Percentiles rank a stretch among this genome's conserved stretches.
phyloP scores from a whole-genome alignment of 2,888 invertebrate species.

The Epinotia nisella region DNA sequence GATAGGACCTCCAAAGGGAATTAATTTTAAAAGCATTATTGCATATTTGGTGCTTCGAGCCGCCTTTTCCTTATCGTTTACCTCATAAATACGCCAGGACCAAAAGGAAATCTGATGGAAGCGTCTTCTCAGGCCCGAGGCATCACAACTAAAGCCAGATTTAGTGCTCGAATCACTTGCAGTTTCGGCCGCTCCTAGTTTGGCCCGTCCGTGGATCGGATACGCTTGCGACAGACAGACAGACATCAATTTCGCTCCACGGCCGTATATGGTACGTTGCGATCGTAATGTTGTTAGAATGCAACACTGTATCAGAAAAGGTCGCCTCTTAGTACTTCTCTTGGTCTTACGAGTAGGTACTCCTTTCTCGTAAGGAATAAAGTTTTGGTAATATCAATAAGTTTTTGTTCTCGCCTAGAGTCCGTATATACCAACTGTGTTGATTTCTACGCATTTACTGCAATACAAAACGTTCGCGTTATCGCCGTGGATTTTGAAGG shows the following conservation, averaged over 20 bases:
- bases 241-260: slow-evolving; percentile 52
- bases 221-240: slow-evolving; percentile 57
- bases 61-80: slow-evolving; percentile 10
- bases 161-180: slow-evolving; percentile 16
- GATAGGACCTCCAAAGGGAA: background rate
- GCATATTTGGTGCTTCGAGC: slow-evolving; percentile 13
- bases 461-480: too few species aligned
- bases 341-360: background rate
- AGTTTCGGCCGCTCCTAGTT: slow-evolving; percentile 51
- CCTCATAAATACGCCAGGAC: slow-evolving; percentile 20
- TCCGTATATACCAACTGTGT: background rate
- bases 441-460: too few species aligned
- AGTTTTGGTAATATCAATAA: slow-evolving; percentile 11
- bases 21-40: background rate
- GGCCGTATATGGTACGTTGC: slow-evolving; percentile 38
- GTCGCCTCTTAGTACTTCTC: background rate
- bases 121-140: slow-evolving; percentile 18
- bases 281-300: slow-evolving; percentile 21
- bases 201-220: slow-evolving; percentile 66
- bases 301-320: slow-evolving; percentile 4
- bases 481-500: too few species aligned
- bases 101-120: slow-evolving; percentile 15
- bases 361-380: background rate
- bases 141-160: background rate
- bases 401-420: background rate